Conservation (phyloP, 2,797 vertebrate species). For the Phrynocephalus vlangalii region DNA sequence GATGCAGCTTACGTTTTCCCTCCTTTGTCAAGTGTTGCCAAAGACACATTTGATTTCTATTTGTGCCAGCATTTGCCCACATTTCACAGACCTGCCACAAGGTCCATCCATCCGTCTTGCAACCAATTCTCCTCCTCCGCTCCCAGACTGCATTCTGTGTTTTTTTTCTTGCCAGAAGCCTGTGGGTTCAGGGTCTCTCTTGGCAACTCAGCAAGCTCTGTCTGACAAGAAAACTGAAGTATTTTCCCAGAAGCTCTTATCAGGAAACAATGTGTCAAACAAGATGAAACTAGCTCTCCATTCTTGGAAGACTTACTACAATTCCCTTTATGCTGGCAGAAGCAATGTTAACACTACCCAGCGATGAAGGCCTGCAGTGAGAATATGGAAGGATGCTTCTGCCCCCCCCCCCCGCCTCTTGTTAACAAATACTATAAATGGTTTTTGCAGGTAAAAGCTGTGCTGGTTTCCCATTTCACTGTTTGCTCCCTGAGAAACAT, state of each 20-base stretch:
- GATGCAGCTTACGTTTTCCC: background rate
- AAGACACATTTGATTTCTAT: constrained; percentile 29
- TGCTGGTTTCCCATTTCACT: constrained; percentile 20
- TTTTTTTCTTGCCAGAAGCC: constrained; percentile 48
- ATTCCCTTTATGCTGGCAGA: constrained; percentile 63
- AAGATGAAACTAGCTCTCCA: constrained; percentile 68
- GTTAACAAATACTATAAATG: constrained; percentile 47
- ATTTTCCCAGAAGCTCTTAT: constrained; percentile 76
- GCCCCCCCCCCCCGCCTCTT: constrained; percentile 30
- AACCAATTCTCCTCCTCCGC: constrained; percentile 26
- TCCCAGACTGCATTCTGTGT: constrained; percentile 10
- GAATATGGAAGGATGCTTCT: background rate
- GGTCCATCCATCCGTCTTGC: constrained; percentile 29
- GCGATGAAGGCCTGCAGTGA: constrained; percentile 10
- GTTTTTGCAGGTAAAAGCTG: constrained; percentile 8
- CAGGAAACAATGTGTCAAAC: constrained; percentile 75
- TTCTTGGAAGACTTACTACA: constrained; percentile 68
- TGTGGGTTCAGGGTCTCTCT: constrained; percentile 56
- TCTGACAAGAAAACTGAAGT: constrained; percentile 68
- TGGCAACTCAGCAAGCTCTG: constrained; percentile 46
- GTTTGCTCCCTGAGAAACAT: constrained; percentile 39
- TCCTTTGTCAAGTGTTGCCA: constrained; percentile 32
- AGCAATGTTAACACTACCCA: constrained; percentile 68
- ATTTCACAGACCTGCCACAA: constrained; percentile 42
- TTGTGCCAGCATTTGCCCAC: background rate